Percentiles rank a stretch among this genome's conserved stretches.
Evolutionary conservation across 2,797 vertebrate genomes (phyloP).

Genomic region (Pangasius sanitwongsei): DNA sequence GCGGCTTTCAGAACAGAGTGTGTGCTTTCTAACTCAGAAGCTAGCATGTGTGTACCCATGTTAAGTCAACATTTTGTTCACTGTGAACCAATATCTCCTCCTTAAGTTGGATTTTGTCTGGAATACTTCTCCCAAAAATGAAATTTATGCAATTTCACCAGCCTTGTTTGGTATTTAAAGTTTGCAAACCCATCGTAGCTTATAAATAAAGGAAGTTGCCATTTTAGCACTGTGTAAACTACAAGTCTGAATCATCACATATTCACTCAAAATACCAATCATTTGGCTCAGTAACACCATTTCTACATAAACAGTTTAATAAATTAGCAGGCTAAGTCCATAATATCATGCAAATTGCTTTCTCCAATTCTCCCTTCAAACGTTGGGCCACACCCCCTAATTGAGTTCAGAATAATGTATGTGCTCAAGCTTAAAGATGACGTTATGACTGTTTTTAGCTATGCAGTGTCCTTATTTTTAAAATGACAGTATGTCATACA

Average conservation of each 20-base stretch:
- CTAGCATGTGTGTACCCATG: not conserved
- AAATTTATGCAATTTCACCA: not conserved
- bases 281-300: not conserved
- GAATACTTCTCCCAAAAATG: not conserved
- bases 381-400: not conserved
- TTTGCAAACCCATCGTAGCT: not conserved
- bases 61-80: not conserved
- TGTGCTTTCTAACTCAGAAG: not conserved
- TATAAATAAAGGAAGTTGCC: not conserved
- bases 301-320: not conserved
- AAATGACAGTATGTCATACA: not conserved
- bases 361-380: not conserved
- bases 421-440: not conserved
- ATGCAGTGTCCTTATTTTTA: not conserved
- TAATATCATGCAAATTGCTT: not conserved
- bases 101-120: not conserved
- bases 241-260: not conserved
- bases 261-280: not conserved
- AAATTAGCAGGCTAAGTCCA: not conserved
- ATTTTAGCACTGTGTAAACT: not conserved
- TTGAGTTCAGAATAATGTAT: not conserved
- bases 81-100: not conserved
- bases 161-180: not conserved
- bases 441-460: not conserved
- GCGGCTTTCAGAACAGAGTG: not conserved